Conservation (phyloP, 2,888 invertebrate species). For the Chydorus sphaericus region DNA sequence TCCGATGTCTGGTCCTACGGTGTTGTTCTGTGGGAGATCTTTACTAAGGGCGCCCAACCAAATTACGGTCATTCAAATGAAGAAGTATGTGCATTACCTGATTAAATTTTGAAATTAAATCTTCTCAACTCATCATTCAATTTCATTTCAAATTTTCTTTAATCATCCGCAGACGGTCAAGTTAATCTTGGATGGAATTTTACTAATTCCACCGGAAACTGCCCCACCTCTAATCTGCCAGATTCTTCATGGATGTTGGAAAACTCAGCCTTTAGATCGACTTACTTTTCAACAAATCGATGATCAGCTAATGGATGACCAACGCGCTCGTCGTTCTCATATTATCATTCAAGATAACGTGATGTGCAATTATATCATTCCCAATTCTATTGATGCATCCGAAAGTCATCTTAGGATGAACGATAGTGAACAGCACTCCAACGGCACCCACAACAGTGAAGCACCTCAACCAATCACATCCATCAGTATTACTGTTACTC, state of each 20-base stretch:
- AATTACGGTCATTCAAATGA: constrained; percentile 83
- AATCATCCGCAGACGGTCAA: constrained; percentile 64
- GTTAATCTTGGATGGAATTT: constrained; percentile 60
- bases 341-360: no score
- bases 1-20: constrained; percentile 90
- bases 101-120: no score
- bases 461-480: no score
- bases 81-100: constrained; percentile 35
- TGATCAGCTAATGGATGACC: no score
- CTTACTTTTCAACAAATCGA: constrained; percentile 55
- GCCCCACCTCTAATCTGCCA: constrained; percentile 55
- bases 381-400: no score
- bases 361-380: no score
- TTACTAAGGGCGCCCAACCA: constrained; percentile 80
- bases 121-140: neutral
- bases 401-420: no score
- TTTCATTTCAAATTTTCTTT: no score
- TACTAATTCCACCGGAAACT: constrained; percentile 62
- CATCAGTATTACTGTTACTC: no score
- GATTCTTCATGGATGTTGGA: constrained; percentile 66
- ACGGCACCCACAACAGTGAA: no score
- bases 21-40: constrained; percentile 86
- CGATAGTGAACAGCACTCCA: no score
- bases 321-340: no score
- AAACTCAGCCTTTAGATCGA: constrained; percentile 61